Evolutionary conservation across 2,113 vertebrate species (phyloP), one percentile per base, ranked within the genome.

Genomic region (Ptilonorhynchus violaceus): DNA sequence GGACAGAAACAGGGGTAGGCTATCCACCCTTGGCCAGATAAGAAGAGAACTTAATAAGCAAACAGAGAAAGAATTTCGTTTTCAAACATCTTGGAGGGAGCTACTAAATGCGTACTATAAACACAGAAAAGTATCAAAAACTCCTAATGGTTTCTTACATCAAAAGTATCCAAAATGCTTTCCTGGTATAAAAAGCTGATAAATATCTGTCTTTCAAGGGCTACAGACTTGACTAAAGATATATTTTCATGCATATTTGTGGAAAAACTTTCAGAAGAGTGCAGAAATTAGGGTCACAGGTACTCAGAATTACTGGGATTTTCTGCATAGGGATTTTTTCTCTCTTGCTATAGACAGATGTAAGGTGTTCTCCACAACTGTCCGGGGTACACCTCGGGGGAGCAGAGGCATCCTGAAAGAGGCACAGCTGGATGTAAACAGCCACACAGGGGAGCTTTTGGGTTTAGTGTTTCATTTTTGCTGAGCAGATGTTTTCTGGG

Each of bases 401-500:
- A 82, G 24, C 42, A 28, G 62, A 15, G 27, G 23, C 50, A 42
- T 47, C 58, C 72, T 35, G 16, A 33, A 72, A 66, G 44, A 50
- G 37, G 55, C 87, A 79, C 72, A 91, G 85, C 41, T 6, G 1
- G 63, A 56, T 42, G 49, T 24, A 91, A 93, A 92, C 12, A 76
- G 53, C 13, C 77, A 77, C 31, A 21, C 55, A 81, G 50, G 28
- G 68, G 11, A 49, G 10, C 25, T 15, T 72, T 42, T 55, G 50
- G 62, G 63, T 60, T 96, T 8, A 63, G 16, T 12, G 46, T 50
- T 90, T 66, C 24, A 19, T 58, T 94, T 83, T 74, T 20, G 20
- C 33, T 47, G 31, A 94, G 70, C 77, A 92, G 94, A 94, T 96
- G 83, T 78, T 93, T 93, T 70, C 62, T 49, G 84, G 95, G 76